These are phyloP conservation scores for Fregata magnificens DNA, from an alignment of 2,113 vertebrate species.

Conservation along the genomic window DNA sequence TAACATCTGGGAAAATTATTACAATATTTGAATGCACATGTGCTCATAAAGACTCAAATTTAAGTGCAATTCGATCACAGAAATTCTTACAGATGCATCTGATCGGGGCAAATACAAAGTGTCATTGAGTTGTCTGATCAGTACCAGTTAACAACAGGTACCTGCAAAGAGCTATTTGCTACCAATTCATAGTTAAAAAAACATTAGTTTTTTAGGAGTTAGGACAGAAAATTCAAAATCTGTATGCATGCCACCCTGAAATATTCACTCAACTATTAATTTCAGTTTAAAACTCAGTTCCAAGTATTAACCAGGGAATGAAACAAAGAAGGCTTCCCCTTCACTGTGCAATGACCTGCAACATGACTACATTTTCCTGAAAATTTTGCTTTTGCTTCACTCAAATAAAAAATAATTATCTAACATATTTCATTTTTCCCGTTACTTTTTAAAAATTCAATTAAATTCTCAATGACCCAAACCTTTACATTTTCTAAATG, in stretches of 20 bases:
- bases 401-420: background rate
- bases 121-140: background rate
- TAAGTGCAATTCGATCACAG: background rate
- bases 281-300: background rate
- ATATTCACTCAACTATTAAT: background rate
- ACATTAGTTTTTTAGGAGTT: background rate
- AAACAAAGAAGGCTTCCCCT: background rate
- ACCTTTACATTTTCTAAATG: background rate
- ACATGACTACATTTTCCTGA: background rate
- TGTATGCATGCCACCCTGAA: background rate
- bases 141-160: background rate
- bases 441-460: background rate
- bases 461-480: background rate
- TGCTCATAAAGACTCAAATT: background rate
- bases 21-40: background rate
- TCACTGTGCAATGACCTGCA: background rate
- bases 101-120: background rate
- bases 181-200: background rate
- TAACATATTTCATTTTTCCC: background rate
- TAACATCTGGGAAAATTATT: background rate
- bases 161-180: background rate
- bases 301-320: background rate
- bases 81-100: background rate
- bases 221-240: background rate
- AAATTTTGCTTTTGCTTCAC: background rate